Evolutionary conservation across 2,113 vertebrate genomes (phyloP), one percentile per base, ranked within the genome.

Genomic region (Amblyopsis rosae): DNA sequence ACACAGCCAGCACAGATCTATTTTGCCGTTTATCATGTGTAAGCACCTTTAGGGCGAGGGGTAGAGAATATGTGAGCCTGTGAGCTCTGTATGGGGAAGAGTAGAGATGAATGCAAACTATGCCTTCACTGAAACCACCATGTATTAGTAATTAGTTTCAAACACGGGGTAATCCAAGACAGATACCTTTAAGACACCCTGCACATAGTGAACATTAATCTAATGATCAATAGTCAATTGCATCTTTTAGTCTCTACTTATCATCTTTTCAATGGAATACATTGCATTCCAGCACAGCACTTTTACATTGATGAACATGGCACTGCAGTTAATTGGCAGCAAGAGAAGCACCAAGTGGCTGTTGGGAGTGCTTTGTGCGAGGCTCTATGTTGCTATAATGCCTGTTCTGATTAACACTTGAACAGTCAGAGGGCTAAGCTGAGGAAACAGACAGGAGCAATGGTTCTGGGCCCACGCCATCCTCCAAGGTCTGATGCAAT

Each of bases 351-450:
- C 70, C 86, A 87, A 75, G 75, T 84, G 73, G 87, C 82, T 69
- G 75, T 73, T 77, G 62, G 32, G 60, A 65, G 79, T 81, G 81
- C 82, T 77, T 69, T 79, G 82, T 79, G 85, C 72, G 71, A 67
- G 81, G 68, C 65, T 73, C 80, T 87, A 79, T 73, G 79, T 79
- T 75, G 76, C 81, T 84, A 87, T 41, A 41, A 90, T 84, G 72
- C 79, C 79, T 84, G 83, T 80, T 86, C 74, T 78, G 84, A 71
- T 77, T 76, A 85, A 78, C 86, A 81, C 63, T 66, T 65, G 54
- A 82, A 70, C 61, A 72, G 77, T 83, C 73, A 81, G 65, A 81
- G 70, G 19, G 35, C 61, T 76, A 72, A 85, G 74, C 81, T n/a
- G 68, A 65, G 69, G 57, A 68, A 50, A 54, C 59, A 35, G 72